These are phyloP conservation scores for Carcharodon carcharias DNA, from an alignment of 2,797 vertebrate genomes.

Conservation along the genomic window DNA sequence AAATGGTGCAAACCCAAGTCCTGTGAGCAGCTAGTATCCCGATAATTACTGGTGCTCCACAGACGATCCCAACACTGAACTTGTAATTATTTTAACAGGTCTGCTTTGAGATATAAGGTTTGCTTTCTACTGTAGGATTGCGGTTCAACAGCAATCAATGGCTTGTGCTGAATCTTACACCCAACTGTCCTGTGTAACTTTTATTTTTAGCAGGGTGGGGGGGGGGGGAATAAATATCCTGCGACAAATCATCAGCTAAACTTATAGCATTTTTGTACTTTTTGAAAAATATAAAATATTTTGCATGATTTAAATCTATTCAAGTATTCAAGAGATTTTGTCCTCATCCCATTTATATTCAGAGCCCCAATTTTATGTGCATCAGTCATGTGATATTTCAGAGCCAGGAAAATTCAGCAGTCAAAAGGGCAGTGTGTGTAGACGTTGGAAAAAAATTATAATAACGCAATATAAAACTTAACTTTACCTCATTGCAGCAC, in stretches of 20 bases:
- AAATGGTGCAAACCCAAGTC: neutral
- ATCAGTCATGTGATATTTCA: too few relatives aligned
- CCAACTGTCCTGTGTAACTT: neutral
- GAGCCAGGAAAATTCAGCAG: neutral
- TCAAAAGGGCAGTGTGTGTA: neutral
- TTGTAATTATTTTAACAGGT: neutral
- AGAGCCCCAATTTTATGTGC: neutral
- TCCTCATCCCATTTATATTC: neutral
- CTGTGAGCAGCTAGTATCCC: neutral
- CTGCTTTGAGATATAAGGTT: neutral
- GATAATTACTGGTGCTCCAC: neutral
- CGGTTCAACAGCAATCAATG: neutral
- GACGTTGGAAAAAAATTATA: neutral
- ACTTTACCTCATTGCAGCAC: conserved; percentile 21
- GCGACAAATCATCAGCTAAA: neutral
- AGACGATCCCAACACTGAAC: neutral
- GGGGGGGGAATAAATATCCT: neutral
- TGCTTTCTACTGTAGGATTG: neutral
- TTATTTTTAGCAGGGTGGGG: neutral
- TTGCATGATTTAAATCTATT: neutral
- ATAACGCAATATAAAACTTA: conserved; percentile 7
- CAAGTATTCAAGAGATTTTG: neutral
- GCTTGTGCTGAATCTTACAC: neutral
- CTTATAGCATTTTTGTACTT: neutral
- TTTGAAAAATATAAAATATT: neutral